Percentiles rank a stretch among this genome's conserved stretches.
Conservation (phyloP, 2,113 vertebrate genomes). For the Craseonycteris thonglongyai region DNA sequence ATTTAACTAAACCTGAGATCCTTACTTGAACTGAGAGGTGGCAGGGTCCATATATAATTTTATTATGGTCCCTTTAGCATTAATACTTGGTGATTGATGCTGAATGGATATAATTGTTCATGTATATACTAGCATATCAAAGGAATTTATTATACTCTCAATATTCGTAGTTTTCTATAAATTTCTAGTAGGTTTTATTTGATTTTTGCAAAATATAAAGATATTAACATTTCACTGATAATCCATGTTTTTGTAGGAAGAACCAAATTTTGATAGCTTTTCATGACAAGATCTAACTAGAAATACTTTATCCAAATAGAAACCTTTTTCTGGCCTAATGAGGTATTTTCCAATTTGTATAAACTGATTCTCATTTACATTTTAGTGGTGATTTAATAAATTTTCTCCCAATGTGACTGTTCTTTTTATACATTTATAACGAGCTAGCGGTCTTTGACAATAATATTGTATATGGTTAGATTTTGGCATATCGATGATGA, state of each 20-base stretch:
- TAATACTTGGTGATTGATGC: neutral
- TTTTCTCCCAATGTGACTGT: neutral
- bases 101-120: neutral
- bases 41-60: neutral
- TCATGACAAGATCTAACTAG: neutral
- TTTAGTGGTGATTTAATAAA: neutral
- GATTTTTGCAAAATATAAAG: neutral
- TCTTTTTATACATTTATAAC: neutral
- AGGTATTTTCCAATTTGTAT: neutral
- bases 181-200: neutral
- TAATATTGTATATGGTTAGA: neutral
- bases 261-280: neutral
- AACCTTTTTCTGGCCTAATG: neutral
- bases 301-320: neutral
- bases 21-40: neutral
- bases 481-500: neutral
- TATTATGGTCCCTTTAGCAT: neutral
- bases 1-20: neutral
- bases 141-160: neutral
- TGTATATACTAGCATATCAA: neutral
- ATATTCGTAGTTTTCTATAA: neutral
- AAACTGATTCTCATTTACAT: neutral
- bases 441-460: neutral
- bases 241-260: neutral
- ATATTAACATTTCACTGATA: neutral